Evolutionary conservation across 2,888 invertebrate species (phyloP), one percentile per base, ranked within the genome.

Genomic region (Patella ulyssiponensis): DNA sequence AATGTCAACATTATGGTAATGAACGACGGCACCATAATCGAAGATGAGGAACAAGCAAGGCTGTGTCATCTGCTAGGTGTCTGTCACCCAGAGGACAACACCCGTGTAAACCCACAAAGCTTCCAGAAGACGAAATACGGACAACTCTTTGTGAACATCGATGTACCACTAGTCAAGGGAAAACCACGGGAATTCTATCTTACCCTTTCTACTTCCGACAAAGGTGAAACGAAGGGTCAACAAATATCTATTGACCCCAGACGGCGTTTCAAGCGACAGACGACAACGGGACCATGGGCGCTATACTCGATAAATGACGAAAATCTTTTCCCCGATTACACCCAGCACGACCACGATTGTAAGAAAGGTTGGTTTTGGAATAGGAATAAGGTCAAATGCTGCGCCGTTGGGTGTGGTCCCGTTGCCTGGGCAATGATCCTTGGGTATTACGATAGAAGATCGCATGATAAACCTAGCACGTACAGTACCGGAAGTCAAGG

Each of bases 391-490:
- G 64, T n/a, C 5, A 64, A 64, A 64, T 64, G 64, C 12, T 64
- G 64, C 4, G 64, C 64, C 54, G 80, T 80, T 51, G 80, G 80
- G 14, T 78, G 80, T 56, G 80, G 80, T 9, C 80, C 80, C 11
- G 80, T 80, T 53, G 80, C 80, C 12, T 79, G 79, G 79, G 79
- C 79, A 23, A 77, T 77, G 79, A 33, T 79, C 15, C 74, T 79
- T 12, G 79, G 76, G 23, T 76, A 78, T 69, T 80, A 74, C 54
- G 80, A 80, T 53, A 73, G 80, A 7, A 74, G 77, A 15, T 76
- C 76, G 14, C 80, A 80, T 53, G 58, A 54, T 14, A 73, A 71
- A 44, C 17, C 76, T 14, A 52, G 51, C 4, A 70, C 56, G 33
- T 64, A 64, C n/a, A 12, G 15, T 64, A 58, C 70, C 23, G 75